Base-by-base conservation (phyloP, 1,140 invertebrate species). In the Listronotus bonariensis region DNA sequence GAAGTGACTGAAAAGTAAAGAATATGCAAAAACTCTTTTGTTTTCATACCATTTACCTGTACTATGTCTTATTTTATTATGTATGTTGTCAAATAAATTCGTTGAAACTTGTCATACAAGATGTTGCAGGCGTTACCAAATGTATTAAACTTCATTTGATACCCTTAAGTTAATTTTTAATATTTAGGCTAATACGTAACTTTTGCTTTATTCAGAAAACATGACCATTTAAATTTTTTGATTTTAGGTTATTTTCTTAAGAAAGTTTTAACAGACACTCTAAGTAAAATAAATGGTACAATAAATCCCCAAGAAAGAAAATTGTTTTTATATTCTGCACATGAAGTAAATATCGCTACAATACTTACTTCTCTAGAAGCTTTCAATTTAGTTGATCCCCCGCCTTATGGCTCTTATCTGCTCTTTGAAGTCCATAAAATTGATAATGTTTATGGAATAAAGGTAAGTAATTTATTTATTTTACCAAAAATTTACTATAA, bases 171-270 rank as follows among this genome's bases (percentile, higher is more conserved):
- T 26, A 26, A 26, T 3, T 3, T 3, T 26, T 1, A 5, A 26
- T 3, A 5, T 26, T 26, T 26, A 26, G 20, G 5, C 5, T 26
- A 26, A 3, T 26, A 26, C 5, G 1, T 26, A 26, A 26, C 20
- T 26, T 5, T 26, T 26, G 5, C n/a, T n/a, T 26, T 5, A 26
- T 3, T 5, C 20, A 26, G 20, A 26, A 26, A 1, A 1, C 2
- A 26, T 26, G 1, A 26, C 20, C 20, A 26, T 3, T 26, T 26
- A 26, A 26, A 3, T 45, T 34, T 6, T 42, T 46, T 5, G 42
- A 31, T 57, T 57, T n/a, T 46, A 61, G 58, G 58, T 15, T 61
- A 41, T 26, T 42, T 61, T 4, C 8, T 61, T 12, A 61, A 52
- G 26, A 51, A 61, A 43, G 20, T 61, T 32, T 2, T 61, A 12